Evolutionary conservation across 2,888 invertebrate genomes (phyloP).

Genomic region (Nemotelus pantherinus): DNA sequence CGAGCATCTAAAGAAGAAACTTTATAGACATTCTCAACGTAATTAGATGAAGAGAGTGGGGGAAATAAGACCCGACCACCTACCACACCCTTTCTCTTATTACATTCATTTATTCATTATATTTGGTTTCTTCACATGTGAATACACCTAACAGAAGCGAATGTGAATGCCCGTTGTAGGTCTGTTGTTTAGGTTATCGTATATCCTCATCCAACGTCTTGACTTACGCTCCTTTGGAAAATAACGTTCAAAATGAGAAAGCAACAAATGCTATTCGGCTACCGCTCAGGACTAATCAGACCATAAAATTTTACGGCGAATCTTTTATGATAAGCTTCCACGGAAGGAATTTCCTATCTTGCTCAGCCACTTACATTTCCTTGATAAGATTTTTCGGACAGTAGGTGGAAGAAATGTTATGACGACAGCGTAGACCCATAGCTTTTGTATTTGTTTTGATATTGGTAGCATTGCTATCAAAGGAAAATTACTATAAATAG

Average conservation of each 20-base stretch:
- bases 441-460: too few relatives aligned
- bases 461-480: too few relatives aligned
- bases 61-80: neutral
- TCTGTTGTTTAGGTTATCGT: neutral
- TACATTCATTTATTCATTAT: constrained; percentile 35
- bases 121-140: constrained; percentile 22
- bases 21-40: constrained; percentile 7
- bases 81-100: constrained; percentile 9
- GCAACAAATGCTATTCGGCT: constrained; percentile 33
- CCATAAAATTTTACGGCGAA: constrained; percentile 38
- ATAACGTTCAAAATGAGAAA: neutral
- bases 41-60: neutral
- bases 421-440: too few relatives aligned
- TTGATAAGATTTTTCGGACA: neutral
- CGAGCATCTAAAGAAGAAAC: neutral
- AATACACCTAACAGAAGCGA: neutral
- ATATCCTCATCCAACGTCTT: neutral
- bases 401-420: too few relatives aligned
- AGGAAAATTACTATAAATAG: too few relatives aligned
- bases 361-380: neutral
- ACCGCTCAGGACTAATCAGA: constrained; percentile 39
- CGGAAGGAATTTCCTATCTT: constrained; percentile 18
- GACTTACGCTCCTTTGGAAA: neutral
- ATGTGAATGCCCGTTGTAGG: neutral
- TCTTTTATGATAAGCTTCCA: constrained; percentile 36